phyloP scores from a whole-genome alignment of 2,888 invertebrate genomes.

The Synanthedon andrenaeformis region DNA sequence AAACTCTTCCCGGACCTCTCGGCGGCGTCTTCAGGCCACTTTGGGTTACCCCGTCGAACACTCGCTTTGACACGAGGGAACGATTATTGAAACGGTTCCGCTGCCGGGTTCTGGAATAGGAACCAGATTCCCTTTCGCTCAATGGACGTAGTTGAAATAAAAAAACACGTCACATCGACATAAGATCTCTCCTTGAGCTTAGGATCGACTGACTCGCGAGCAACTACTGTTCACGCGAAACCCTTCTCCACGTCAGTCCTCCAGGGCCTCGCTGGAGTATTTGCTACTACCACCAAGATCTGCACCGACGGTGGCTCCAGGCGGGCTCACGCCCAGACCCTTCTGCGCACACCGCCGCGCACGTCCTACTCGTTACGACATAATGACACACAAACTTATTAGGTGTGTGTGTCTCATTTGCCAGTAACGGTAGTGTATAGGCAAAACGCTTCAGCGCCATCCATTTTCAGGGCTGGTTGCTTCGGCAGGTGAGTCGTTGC shows the following conservation, averaged over 20 bases:
- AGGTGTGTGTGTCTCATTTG: neutral
- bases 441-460: neutral
- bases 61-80: neutral
- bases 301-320: neutral
- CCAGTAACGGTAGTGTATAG: neutral
- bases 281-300: conserved; percentile 1
- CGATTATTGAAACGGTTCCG: neutral
- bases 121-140: neutral
- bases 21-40: neutral
- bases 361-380: conserved; percentile 72
- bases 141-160: neutral
- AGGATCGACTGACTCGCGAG: neutral
- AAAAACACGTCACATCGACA: neutral
- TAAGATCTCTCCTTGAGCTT: neutral
- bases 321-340: neutral
- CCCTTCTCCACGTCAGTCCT: neutral
- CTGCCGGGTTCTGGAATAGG: neutral
- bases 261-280: neutral
- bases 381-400: conserved; percentile 33
- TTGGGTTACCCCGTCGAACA: neutral
- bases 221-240: neutral
- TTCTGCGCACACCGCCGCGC: neutral
- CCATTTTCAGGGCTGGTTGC: neutral
- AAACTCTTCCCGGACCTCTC: neutral
- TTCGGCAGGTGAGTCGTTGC: conserved; percentile 73